Evolutionary conservation across 2,888 invertebrate genomes (phyloP), one percentile per base, ranked within the genome.

Genomic region (Apodemia zela): DNA sequence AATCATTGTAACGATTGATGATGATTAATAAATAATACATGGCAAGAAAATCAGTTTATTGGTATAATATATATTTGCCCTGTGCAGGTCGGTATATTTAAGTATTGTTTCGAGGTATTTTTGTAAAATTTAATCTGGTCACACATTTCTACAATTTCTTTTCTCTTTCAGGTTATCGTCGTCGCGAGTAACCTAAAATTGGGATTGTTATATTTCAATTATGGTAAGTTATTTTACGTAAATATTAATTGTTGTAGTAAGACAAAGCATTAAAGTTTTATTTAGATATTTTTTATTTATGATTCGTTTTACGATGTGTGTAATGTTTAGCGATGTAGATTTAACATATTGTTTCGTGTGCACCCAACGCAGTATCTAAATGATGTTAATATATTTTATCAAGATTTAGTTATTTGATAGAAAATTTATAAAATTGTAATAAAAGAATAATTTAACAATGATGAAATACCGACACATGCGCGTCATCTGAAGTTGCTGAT

Each of bases 401-500:
- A n/a, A 45, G 45, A 45, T n/a, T 7, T n/a, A 45, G 11, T 17
- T 18, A 15, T 49, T 13, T 61, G 1, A 38, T 38, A 38, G 13
- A 38, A 42, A 15, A 42, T 15, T 15, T 42, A 42, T 15, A 1
- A 38, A 33, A n/a, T n/a, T n/a, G n/a, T n/a, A n/a, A n/a, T n/a
- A n/a, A n/a, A n/a, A n/a, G n/a, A n/a, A n/a, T n/a, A n/a, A 67
- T 67, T 66, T 72, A 17, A 3, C 63, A 63, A 81, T 92, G 92
- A 92, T 92, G 92, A 92, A 76, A 80, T 74, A 76, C 79, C 79
- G 92, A 89, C 92, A 92, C 92, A 92, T 92, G 92, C 92, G 92
- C 92, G 92, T 92, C 92, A 92, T 90, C 89, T 92, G 92, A 92
- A 80, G 82, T 80, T 81, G 79, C 73, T 74, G 77, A 77, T 76